phyloP scores from a whole-genome alignment of 2,113 vertebrate species.

The Ia io region DNA sequence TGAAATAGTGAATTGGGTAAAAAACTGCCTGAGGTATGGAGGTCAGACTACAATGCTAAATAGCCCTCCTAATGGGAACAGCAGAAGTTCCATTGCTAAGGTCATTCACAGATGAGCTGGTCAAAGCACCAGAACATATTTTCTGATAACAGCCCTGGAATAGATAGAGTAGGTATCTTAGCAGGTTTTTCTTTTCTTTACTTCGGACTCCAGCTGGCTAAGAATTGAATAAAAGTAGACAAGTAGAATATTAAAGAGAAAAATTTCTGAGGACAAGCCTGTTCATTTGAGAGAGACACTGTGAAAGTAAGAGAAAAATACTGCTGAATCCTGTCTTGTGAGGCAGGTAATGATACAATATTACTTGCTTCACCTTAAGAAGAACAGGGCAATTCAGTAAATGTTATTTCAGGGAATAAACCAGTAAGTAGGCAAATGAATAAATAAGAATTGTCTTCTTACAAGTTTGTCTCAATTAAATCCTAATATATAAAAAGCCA shows the following conservation, averaged over 20 bases:
- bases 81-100: accelerated
- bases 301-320: background rate
- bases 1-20: background rate
- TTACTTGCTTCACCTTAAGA: background rate
- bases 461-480: background rate
- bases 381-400: background rate
- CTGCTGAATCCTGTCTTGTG: background rate
- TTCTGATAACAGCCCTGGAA: background rate
- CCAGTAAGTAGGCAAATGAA: background rate
- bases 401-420: background rate
- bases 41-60: accelerated
- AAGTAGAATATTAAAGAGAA: background rate
- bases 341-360: background rate
- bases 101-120: background rate
- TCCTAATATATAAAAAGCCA: background rate
- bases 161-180: background rate
- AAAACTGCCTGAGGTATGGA: background rate
- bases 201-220: background rate
- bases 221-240: background rate
- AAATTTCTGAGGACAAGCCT: background rate
- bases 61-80: background rate
- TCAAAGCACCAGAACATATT: background rate
- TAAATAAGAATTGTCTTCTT: background rate
- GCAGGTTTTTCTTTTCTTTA: background rate
- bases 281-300: background rate